A percentile compares a stretch with the other conserved stretches of the same genome.
phyloP scores from a whole-genome alignment of 2,797 vertebrate genomes.

The Coluber constrictor region DNA sequence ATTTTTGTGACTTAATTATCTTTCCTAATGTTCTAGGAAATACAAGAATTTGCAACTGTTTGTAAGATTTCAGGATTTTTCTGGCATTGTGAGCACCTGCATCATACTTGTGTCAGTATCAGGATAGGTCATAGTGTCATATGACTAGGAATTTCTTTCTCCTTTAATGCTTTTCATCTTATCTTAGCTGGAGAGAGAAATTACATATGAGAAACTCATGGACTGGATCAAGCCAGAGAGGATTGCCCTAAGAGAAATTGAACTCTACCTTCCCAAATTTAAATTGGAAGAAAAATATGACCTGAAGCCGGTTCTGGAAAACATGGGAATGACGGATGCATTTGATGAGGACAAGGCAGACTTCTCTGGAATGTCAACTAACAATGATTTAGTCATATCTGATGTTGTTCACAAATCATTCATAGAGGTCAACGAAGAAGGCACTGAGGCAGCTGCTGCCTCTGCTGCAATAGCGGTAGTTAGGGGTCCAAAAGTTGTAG shows the following conservation, averaged over 20 bases:
- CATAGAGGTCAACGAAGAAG: constrained; percentile 85
- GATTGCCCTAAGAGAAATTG: constrained; percentile 60
- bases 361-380: too few relatives aligned
- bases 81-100: too few relatives aligned
- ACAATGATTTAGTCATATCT: too few relatives aligned
- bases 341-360: too few relatives aligned
- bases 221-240: constrained; percentile 78
- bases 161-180: neutral
- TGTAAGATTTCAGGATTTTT: neutral
- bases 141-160: neutral
- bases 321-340: too few relatives aligned
- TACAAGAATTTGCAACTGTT: too few relatives aligned
- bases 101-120: neutral
- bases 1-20: neutral
- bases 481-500: rapidly evolving
- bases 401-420: too few relatives aligned
- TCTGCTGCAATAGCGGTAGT: constrained; percentile 45
- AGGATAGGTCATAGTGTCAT: neutral
- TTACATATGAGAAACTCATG: constrained; percentile 57
- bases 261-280: too few relatives aligned
- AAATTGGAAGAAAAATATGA: too few relatives aligned
- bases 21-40: too few relatives aligned
- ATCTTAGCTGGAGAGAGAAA: constrained; percentile 60
- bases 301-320: too few relatives aligned
- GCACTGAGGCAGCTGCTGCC: constrained; percentile 82